Evolutionary conservation across 2,888 invertebrate species (phyloP).

Genomic region (Diaperis boleti): DNA sequence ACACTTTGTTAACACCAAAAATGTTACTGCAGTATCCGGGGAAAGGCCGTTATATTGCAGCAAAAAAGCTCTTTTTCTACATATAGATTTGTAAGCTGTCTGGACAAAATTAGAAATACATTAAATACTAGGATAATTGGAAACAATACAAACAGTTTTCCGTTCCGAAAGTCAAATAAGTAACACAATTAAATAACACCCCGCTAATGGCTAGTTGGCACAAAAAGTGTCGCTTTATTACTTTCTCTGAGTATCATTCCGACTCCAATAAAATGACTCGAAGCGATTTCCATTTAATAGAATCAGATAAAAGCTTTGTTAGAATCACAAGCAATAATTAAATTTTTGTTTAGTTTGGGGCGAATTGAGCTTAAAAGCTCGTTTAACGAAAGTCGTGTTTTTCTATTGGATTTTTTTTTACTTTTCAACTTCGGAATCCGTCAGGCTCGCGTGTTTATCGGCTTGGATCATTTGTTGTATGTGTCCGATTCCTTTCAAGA

Average conservation of each 20-base stretch:
- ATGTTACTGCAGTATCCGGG: no score
- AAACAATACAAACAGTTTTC: no score
- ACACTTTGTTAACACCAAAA: no score
- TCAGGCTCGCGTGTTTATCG: slow-evolving; percentile 19
- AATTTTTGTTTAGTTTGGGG: slow-evolving; percentile 30
- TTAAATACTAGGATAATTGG: no score
- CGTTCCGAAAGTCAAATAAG: no score
- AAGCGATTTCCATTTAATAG: slow-evolving; percentile 21
- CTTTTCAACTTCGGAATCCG: slow-evolving; percentile 12
- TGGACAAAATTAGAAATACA: no score
- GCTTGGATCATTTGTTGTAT: slow-evolving; percentile 23
- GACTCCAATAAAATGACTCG: slow-evolving; percentile 8
- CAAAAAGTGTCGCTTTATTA: slow-evolving; percentile 11
- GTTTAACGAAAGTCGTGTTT: slow-evolving; percentile 15
- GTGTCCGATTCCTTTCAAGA: slow-evolving; percentile 10
- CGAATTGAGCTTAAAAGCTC: slow-evolving; percentile 8
- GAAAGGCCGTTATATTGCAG: no score
- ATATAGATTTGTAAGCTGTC: no score
- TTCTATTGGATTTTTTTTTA: slow-evolving; percentile 10
- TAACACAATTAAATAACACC: no score
- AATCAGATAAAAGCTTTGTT: slow-evolving; percentile 18
- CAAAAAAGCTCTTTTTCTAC: no score
- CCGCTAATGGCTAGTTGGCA: slow-evolving; percentile 13
- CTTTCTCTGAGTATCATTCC: not conserved
- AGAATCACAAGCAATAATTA: slow-evolving; percentile 29